Evolutionary conservation across 2,113 vertebrate genomes (phyloP).

Genomic region (Lynx canadensis): DNA sequence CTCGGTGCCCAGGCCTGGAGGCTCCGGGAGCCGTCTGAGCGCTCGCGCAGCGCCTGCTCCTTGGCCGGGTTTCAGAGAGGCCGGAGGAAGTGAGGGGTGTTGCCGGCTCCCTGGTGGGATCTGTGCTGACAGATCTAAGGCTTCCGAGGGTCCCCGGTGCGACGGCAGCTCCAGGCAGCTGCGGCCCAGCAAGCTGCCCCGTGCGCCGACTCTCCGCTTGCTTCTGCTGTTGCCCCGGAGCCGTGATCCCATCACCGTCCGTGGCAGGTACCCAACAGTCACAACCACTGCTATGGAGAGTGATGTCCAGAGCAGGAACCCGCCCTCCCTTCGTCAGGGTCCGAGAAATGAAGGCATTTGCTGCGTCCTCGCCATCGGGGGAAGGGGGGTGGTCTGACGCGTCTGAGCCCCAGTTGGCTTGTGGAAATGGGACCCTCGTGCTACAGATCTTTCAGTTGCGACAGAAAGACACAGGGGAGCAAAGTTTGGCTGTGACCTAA

Average conservation of each 20-base stretch:
- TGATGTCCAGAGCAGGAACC: background rate
- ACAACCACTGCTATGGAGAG: background rate
- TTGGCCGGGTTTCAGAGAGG: constrained; percentile 63
- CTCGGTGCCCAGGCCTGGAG: constrained; percentile 38
- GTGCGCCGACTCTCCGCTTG: accelerated
- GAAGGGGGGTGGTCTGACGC: accelerated
- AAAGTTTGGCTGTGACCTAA: background rate
- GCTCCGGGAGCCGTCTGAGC: background rate
- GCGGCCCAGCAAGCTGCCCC: accelerated
- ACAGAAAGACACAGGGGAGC: background rate
- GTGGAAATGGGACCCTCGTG: background rate
- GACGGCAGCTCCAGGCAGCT: background rate
- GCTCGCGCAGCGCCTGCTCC: background rate
- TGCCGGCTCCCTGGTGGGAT: background rate
- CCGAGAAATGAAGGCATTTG: accelerated
- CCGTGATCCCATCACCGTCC: background rate
- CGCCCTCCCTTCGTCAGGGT: background rate
- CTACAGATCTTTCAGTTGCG: too few relatives aligned
- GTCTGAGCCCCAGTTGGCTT: background rate
- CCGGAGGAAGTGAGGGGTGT: background rate
- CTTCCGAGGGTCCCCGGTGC: background rate
- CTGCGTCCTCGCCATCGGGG: background rate
- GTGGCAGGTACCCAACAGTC: too few relatives aligned
- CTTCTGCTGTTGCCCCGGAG: background rate
- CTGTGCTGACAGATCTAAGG: constrained; percentile 31